A percentile compares a stretch with the other conserved stretches of the same genome.
Conservation (phyloP, 1,140 invertebrate species). For the Trissolcus basalis region DNA sequence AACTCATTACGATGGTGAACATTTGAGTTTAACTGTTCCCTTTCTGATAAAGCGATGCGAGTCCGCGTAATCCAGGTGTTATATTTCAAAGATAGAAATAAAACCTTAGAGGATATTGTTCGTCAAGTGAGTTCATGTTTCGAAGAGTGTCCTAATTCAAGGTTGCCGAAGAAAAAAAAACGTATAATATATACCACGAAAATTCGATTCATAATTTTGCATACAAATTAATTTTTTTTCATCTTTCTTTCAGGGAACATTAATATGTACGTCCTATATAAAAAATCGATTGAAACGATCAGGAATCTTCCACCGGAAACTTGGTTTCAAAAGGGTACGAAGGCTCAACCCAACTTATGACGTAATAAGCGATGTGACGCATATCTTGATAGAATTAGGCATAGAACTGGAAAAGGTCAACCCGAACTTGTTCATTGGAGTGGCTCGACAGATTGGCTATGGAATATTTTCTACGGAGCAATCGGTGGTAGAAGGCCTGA, state of each 20-base stretch:
- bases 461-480: slow-evolving; percentile 77
- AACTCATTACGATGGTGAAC: too few relatives aligned
- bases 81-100: background rate
- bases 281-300: slow-evolving; percentile 80
- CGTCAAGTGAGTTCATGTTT: slow-evolving; percentile 2
- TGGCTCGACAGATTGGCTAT: slow-evolving; percentile 79
- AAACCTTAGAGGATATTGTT: background rate
- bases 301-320: slow-evolving; percentile 81
- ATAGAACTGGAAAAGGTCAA: slow-evolving; percentile 78
- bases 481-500: slow-evolving; percentile 76
- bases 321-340: slow-evolving; percentile 82
- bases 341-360: slow-evolving; percentile 75
- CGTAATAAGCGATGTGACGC: slow-evolving; percentile 79
- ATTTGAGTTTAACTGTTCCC: background rate
- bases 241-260: slow-evolving; percentile 74
- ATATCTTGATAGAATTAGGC: slow-evolving; percentile 62
- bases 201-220: background rate
- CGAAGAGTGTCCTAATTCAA: background rate
- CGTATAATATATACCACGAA: background rate
- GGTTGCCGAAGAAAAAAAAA: background rate
- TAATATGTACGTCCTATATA: slow-evolving; percentile 82
- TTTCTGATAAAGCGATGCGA: background rate
- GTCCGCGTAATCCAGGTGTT: background rate
- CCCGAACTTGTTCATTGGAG: slow-evolving; percentile 79
- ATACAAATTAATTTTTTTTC: background rate